Base-by-base conservation (phyloP, 2,113 vertebrate genomes). In the Steatornis caripensis region DNA sequence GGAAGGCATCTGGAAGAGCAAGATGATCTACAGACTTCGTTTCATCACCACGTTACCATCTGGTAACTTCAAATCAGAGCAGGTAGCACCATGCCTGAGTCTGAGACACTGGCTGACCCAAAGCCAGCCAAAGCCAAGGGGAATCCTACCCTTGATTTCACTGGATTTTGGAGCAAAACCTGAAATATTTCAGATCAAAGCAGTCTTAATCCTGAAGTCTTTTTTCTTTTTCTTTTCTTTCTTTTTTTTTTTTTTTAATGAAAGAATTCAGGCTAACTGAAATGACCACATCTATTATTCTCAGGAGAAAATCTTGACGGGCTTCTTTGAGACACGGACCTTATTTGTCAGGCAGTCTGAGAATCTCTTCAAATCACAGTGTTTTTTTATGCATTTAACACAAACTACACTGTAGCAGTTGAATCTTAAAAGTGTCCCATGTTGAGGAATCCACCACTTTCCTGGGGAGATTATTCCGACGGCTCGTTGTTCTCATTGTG, bases 81-180 rank as follows among this genome's bases (percentile, higher is more conserved):
- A 0, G 4, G 22, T 3, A 69, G 39, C 32, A 34, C 37, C 8
- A 2, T 11, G 39, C 12, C 36, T 3, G 8, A n/a, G 26, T 37
- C 20, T 84, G 58, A n/a, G n/a, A n/a, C n/a, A n/a, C n/a, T 34
- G 22, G 8, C 46, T 86, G 43, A 71, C 46, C 11, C 23, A 48
- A 82, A 82, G 65, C 37, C 39, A 46, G 45, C 5, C 18, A 5
- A 89, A 85, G 30, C 13, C 37, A 41, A 53, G 15, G 20, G 17
- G 14, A 64, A 68, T 41, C 27, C 43, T 37, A 48, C 29, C 18
- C 18, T 32, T 16, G 8, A 27, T 54, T 69, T 68, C 46, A 83
- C 17, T 0, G 4, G n/a, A 49, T 62, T 75, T 69, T 41, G 30
- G 15, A 54, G 18, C 13, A 60, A 84, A 74, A 9, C 10, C 20